Evolutionary conservation across 2,888 invertebrate species (phyloP).

Genomic region (Adelphocoris suturalis): DNA sequence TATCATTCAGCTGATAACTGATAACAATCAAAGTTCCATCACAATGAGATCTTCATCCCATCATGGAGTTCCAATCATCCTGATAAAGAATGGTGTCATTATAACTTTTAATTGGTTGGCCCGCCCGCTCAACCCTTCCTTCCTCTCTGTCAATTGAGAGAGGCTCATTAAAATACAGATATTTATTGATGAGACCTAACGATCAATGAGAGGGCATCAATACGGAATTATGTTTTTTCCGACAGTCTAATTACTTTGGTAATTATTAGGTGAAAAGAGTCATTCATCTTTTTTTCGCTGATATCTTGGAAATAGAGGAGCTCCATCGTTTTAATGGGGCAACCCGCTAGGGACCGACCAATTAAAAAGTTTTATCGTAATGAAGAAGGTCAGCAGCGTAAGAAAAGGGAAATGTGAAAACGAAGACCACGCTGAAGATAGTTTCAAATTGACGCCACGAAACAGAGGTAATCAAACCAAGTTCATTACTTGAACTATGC

Average conservation of each 20-base stretch:
- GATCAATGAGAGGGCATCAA: background rate
- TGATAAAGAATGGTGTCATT: constrained; percentile 57
- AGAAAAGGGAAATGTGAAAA: background rate
- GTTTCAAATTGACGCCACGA: background rate
- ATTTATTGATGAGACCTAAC: constrained; percentile 44
- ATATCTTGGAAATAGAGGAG: constrained; percentile 1
- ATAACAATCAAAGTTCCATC: background rate
- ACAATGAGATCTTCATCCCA: background rate
- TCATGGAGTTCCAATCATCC: constrained; percentile 40
- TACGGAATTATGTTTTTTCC: constrained; percentile 30
- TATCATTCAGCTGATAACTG: background rate
- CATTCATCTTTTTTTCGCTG: constrained; percentile 52
- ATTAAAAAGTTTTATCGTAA: constrained; percentile 52
- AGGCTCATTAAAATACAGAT: constrained; percentile 63
- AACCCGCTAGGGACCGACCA: constrained; percentile 6
- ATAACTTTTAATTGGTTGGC: constrained; percentile 58
- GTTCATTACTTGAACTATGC: background rate
- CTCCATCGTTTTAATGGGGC: constrained; percentile 58
- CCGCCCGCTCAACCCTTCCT: constrained; percentile 1
- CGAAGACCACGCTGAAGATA: background rate
- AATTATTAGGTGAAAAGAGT: constrained; percentile 62
- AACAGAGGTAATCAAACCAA: background rate
- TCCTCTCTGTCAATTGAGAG: constrained; percentile 55
- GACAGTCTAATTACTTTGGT: constrained; percentile 64
- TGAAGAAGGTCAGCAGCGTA: background rate